Evolutionary conservation across 1,140 invertebrate genomes (phyloP), one percentile per base, ranked within the genome.

Genomic region (Pinna nobilis): DNA sequence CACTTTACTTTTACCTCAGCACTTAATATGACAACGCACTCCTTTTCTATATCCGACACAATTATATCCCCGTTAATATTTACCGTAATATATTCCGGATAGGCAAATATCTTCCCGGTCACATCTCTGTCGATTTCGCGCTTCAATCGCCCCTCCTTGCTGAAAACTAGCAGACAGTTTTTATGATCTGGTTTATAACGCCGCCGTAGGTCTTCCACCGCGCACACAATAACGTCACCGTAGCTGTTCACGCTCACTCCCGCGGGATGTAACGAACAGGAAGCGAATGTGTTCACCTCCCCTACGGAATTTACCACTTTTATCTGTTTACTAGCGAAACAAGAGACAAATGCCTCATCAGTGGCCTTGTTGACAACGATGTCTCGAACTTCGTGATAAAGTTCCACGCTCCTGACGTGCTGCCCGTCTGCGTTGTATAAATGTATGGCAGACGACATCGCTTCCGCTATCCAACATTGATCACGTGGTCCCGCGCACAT

Each of bases 51-150:
- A 50, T 78, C 76, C 2, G 76, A 78, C 3, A 78, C 68, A 13
- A 67, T 66, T 30, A 78, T 71, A 25, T 78, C 72, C 0, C 76
- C 76, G 51, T 75, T 78, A 15, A 78, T 74, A 33, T 78, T 78
- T 25, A 78, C 57, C 37, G 65, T 68, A 23, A 78, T 70, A 59
- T 78, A 78, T 53, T 70, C 60, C 15, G 76, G 76, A 68, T 74
- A 70, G 18, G 47, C 63, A 47, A 78, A 78, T 4, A 78, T 41
- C 18, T 70, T 60, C 1, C 68, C 72, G 28, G 64, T 67, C 3
- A 60, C 33, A 66, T 68, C 71, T 6, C 55, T 35, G 23, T 76
- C 74, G 25, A 78, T 74, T 41, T 70, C 67, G 39, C 68, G 41
- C 28, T 71, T 59, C 55, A 74, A 53, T 15, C 50, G 32, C 6